These are phyloP conservation scores for Drosophila gaucha DNA, from an alignment of 2,888 invertebrate species.

Conservation along the genomic window DNA sequence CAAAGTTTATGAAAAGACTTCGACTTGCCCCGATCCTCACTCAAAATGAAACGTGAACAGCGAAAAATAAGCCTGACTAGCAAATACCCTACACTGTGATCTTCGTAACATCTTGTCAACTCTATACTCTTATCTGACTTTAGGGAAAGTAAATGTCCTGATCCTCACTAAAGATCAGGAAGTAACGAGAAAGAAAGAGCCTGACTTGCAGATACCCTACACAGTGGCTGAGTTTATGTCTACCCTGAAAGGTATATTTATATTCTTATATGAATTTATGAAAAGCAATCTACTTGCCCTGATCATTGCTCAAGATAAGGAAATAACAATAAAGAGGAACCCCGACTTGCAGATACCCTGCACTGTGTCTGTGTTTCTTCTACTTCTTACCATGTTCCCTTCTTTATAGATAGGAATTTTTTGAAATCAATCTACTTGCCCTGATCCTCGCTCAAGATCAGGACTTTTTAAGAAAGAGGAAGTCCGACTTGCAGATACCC, in stretches of 20 bases:
- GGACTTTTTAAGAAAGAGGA: too few relatives aligned
- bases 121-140: too few relatives aligned
- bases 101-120: too few relatives aligned
- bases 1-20: neutral
- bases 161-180: neutral
- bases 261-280: too few relatives aligned
- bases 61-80: too few relatives aligned
- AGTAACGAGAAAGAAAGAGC: neutral
- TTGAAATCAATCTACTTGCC: neutral
- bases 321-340: neutral
- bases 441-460: neutral
- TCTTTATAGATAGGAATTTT: too few relatives aligned
- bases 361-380: too few relatives aligned
- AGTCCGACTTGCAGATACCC: neutral
- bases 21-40: neutral
- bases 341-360: neutral
- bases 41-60: too few relatives aligned
- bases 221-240: neutral
- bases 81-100: too few relatives aligned
- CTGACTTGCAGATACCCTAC: neutral
- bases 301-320: neutral
- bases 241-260: too few relatives aligned
- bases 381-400: too few relatives aligned
- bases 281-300: neutral
- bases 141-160: too few relatives aligned